These are phyloP conservation scores for Caenorhabditis tropicalis DNA, from an alignment of 1,140 invertebrate species.

Conservation along the genomic window DNA sequence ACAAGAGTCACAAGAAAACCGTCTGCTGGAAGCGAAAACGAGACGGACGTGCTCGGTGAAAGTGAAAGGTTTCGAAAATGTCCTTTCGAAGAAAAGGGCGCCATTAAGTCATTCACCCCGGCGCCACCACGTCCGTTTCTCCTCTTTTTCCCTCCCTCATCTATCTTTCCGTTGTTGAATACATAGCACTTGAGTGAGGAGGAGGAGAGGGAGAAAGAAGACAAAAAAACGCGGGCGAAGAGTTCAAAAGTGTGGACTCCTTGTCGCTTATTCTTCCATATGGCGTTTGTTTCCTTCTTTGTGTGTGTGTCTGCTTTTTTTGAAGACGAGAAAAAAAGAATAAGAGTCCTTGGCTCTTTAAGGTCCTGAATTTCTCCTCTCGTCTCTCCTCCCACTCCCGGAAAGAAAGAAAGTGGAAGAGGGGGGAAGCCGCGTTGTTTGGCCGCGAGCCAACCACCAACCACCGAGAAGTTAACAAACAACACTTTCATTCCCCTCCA, in stretches of 20 bases:
- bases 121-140: slow-evolving; percentile 31
- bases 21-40: not conserved
- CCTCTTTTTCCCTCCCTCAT: not conserved
- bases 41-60: not conserved
- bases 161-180: slow-evolving; percentile 31
- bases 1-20: not conserved
- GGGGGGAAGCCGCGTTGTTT: slow-evolving; percentile 12
- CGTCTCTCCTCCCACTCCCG: not conserved
- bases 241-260: slow-evolving; percentile 41
- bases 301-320: not conserved
- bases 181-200: slow-evolving; percentile 31
- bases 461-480: slow-evolving; percentile 39
- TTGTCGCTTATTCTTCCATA: not conserved
- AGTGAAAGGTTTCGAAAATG: not conserved
- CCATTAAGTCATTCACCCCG: slow-evolving; percentile 34
- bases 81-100: slow-evolving; percentile 1
- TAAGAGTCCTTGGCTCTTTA: not conserved
- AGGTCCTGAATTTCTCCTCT: not conserved
- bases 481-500: slow-evolving; percentile 5
- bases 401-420: not conserved
- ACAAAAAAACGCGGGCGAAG: no score
- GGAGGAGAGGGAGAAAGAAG: no score
- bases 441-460: slow-evolving; percentile 37
- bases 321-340: no score
- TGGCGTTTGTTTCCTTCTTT: not conserved